These are phyloP conservation scores for Caprella mutica DNA, from an alignment of 2,888 invertebrate genomes.

Conservation along the genomic window DNA sequence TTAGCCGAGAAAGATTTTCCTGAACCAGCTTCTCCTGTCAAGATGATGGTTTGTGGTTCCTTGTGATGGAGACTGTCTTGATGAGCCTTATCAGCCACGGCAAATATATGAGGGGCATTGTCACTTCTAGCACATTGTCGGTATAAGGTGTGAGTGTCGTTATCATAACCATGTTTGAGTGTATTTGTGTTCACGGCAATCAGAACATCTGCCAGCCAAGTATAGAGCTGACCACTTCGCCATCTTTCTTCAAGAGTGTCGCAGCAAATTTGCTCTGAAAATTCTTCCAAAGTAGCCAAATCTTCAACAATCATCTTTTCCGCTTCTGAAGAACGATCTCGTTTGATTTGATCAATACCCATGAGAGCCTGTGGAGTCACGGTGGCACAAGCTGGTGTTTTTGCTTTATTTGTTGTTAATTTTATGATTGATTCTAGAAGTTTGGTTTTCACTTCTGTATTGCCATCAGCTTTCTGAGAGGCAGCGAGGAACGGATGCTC, in stretches of 20 bases:
- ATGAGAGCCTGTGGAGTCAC: too few relatives aligned
- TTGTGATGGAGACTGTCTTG: conserved; percentile 79
- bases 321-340: background rate
- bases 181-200: conserved; percentile 39
- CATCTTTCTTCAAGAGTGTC: conserved; percentile 18
- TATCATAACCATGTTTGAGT: conserved; percentile 57
- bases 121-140: conserved; percentile 74
- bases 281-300: conserved; percentile 60
- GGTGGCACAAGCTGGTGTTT: too few relatives aligned
- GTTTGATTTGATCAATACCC: too few relatives aligned
- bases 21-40: conserved; percentile 80
- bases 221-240: conserved; percentile 17
- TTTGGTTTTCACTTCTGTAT: too few relatives aligned
- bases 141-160: conserved; percentile 67
- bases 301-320: conserved; percentile 64
- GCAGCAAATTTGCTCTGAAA: conserved; percentile 42
- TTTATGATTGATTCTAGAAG: too few relatives aligned
- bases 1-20: conserved; percentile 79
- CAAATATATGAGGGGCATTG: conserved; percentile 79
- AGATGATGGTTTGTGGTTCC: conserved; percentile 70
- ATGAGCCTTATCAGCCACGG: conserved; percentile 77
- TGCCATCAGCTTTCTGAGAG: conserved; percentile 63
- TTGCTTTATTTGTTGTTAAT: too few relatives aligned
- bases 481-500: conserved; percentile 73
- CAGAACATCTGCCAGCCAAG: conserved; percentile 28